Conservation (phyloP, 2,888 invertebrate species). For the Uropetala carovei region DNA sequence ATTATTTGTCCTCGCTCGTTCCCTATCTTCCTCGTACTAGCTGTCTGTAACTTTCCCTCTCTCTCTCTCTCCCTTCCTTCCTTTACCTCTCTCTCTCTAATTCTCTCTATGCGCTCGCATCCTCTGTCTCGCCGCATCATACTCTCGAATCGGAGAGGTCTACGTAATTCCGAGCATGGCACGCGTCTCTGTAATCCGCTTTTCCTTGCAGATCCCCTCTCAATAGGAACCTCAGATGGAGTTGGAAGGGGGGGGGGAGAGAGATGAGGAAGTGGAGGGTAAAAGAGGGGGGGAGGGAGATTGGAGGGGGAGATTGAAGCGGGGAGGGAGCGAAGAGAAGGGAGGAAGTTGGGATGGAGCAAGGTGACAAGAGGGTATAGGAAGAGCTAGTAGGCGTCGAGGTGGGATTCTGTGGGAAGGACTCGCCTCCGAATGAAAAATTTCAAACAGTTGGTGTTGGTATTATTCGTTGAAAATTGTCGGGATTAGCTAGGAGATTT, state of each 20-base stretch:
- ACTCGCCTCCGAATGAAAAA: no score
- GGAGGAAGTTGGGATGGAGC: no score
- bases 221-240: background rate
- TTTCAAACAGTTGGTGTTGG: no score
- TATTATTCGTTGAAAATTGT: no score
- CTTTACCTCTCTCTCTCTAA: background rate
- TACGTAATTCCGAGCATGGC: background rate
- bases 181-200: background rate
- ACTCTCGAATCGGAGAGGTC: background rate
- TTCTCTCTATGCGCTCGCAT: background rate
- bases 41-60: background rate
- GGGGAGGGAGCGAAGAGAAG: background rate
- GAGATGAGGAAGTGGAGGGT: background rate
- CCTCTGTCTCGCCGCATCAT: background rate
- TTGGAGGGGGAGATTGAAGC: background rate
- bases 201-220: background rate
- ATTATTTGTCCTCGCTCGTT: background rate
- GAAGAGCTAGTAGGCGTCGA: no score
- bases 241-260: conserved; percentile 3
- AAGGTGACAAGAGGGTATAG: no score
- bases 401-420: no score
- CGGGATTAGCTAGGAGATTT: no score
- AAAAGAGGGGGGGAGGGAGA: background rate
- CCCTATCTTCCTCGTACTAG: background rate
- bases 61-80: background rate